Evolutionary conservation across 2,797 vertebrate genomes (phyloP), one percentile per base, ranked within the genome.

Genomic region (Periophthalmus magnuspinnatus): DNA sequence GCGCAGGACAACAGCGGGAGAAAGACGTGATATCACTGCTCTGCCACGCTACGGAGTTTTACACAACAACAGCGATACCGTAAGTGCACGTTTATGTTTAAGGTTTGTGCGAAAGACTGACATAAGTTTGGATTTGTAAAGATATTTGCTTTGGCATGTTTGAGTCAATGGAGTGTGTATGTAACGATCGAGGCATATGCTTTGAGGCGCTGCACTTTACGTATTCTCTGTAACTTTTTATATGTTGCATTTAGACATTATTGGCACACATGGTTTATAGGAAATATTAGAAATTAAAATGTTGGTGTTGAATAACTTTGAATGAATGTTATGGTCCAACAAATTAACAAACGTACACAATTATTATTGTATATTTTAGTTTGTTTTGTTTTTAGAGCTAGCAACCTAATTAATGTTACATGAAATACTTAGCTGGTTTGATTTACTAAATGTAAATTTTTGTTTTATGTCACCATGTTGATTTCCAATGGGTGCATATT

Each of bases 401-500:
- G 21, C 9, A 22, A n/a, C 21, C 19, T 11, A 22, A 24, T 3
- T 21, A 9, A 24, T 21, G 7, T n/a, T 10, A 24, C 11, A 5
- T 11, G 3, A 56, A 24, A 24, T 22, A 22, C 56, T 22, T 21
- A 24, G 10, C 3, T 56, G 3, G 48, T 50, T 19, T 19, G 54
- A 24, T 56, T 56, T 14, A n/a, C 48, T 56, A 17, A 19, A 34
- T 34, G 32, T 60, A 3, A 3, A n/a, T 36, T 34, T 34, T 5
- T 13, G 6, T 34, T n/a, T 34, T 6, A 9, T 60, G 7, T 32
- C 22, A 32, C 55, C 55, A 17, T 72, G 19, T 17, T 65, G 0
- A 21, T 6, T 21, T 74, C 57, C 57, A 70, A 6, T 65, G 52
- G 13, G 3, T 74, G 14, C 57, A 65, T 72, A 2, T 72, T 1